Base-by-base conservation (phyloP, 1,140 invertebrate species). In the Brachystomella parvula region DNA sequence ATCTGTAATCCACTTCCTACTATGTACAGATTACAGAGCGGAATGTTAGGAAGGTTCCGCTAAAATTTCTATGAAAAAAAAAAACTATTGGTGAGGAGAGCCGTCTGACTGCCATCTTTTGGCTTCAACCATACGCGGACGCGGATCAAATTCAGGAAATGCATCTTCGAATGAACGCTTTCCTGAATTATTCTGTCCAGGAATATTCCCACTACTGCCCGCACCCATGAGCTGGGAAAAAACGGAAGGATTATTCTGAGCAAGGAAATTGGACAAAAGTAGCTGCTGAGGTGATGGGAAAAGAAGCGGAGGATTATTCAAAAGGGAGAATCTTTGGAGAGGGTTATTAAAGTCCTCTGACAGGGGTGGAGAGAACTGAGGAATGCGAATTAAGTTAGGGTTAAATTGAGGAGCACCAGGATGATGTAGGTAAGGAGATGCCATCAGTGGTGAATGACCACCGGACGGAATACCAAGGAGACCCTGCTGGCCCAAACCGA, bases 31-130 rank as follows among this genome's bases (percentile, higher is more conserved):
- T n/a, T n/a, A n/a, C n/a, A n/a, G n/a, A n/a, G n/a, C n/a, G n/a
- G n/a, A n/a, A n/a, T n/a, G n/a, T n/a, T n/a, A n/a, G n/a, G n/a
- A n/a, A n/a, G n/a, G n/a, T n/a, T n/a, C n/a, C n/a, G n/a, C n/a
- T n/a, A n/a, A n/a, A n/a, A n/a, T n/a, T n/a, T n/a, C n/a, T n/a
- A n/a, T n/a, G n/a, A n/a, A n/a, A n/a, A n/a, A n/a, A n/a, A n/a
- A n/a, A n/a, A n/a, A n/a, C n/a, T n/a, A n/a, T n/a, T n/a, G n/a
- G n/a, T n/a, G n/a, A n/a, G n/a, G n/a, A n/a, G n/a, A n/a, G n/a
- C n/a, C n/a, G n/a, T n/a, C n/a, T n/a, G 12, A 24, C 24, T 53
- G 49, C 49, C 49, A 53, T 26, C 49, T 53, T 26, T 53, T 53
- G 49, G 49, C 49, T 17, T 12, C 49, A 12, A 53, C 24, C 9